phyloP scores from a whole-genome alignment of 2,888 invertebrate genomes.

The Hydroisotoma schaefferi region DNA sequence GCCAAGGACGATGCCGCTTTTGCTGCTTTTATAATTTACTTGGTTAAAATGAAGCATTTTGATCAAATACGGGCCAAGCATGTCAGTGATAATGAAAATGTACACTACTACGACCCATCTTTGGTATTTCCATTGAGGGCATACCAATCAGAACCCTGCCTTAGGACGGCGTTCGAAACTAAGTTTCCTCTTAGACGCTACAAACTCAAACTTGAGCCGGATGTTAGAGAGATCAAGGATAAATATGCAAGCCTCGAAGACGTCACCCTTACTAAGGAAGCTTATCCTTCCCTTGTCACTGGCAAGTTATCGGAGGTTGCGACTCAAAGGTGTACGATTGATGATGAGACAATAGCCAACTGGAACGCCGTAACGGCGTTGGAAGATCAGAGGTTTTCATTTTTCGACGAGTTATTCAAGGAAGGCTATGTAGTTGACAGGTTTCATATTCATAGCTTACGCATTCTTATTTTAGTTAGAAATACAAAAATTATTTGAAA shows the following conservation, averaged over 20 bases:
- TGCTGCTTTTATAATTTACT: no score
- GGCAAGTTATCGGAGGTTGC: slow-evolving; percentile 15
- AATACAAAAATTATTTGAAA: no score
- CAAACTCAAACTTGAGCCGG: background rate
- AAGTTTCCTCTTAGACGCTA: slow-evolving; percentile 12
- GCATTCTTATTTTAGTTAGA: no score
- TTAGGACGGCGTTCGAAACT: slow-evolving; percentile 24
- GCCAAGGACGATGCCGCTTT: no score
- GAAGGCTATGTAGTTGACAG: slow-evolving; percentile 42
- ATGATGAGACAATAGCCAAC: slow-evolving; percentile 11
- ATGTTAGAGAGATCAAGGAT: background rate
- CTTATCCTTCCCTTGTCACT: slow-evolving; percentile 20
- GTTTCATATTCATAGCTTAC: slow-evolving; percentile 15
- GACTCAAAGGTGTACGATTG: slow-evolving; percentile 13
- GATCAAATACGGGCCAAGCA: no score
- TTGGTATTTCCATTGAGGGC: slow-evolving; percentile 18
- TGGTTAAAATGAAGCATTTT: no score
- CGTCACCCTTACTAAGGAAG: background rate
- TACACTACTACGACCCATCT: no score
- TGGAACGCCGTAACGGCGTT: slow-evolving; percentile 30
- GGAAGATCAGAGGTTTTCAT: slow-evolving; percentile 38
- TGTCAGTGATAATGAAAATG: no score
- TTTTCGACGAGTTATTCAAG: slow-evolving; percentile 42
- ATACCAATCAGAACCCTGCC: slow-evolving; percentile 28
- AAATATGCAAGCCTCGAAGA: slow-evolving; percentile 28